These are phyloP conservation scores for Junonia oenone DNA, from an alignment of 2,888 invertebrate species.

Conservation along the genomic window DNA sequence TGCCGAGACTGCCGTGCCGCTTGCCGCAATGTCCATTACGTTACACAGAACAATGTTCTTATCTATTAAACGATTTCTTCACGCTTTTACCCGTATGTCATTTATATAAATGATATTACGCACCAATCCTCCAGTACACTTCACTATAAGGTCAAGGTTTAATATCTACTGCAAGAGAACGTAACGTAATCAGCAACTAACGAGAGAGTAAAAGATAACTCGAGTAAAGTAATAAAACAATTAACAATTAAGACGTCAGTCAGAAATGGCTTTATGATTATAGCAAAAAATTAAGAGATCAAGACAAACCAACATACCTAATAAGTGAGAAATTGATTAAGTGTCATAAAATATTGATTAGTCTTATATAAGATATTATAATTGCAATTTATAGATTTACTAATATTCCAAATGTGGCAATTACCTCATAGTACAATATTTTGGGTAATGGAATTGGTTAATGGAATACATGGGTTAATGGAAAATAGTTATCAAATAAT, in stretches of 20 bases:
- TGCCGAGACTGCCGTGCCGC: conserved; percentile 26
- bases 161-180: neutral
- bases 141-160: conserved; percentile 14
- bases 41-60: conserved; percentile 25
- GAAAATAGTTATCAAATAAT: too few relatives aligned
- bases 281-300: neutral
- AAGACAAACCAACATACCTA: too few relatives aligned
- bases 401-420: too few relatives aligned
- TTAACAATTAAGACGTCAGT: neutral
- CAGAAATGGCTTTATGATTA: neutral
- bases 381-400: too few relatives aligned
- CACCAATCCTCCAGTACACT: conserved; percentile 7
- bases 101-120: conserved; percentile 1
- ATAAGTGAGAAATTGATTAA: too few relatives aligned
- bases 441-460: too few relatives aligned
- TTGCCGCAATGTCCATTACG: conserved; percentile 15
- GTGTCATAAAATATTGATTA: too few relatives aligned
- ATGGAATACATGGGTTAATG: too few relatives aligned
- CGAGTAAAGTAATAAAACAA: neutral
- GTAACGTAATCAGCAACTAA: too few relatives aligned
- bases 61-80: conserved; percentile 27
- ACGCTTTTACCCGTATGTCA: conserved; percentile 7
- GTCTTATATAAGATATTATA: too few relatives aligned
- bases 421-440: too few relatives aligned
- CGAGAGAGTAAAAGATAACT: neutral